A percentile compares a stretch with the other conserved stretches of the same genome.
Conservation (phyloP, 2,888 invertebrate species). For the Ctenicera cuprea region DNA sequence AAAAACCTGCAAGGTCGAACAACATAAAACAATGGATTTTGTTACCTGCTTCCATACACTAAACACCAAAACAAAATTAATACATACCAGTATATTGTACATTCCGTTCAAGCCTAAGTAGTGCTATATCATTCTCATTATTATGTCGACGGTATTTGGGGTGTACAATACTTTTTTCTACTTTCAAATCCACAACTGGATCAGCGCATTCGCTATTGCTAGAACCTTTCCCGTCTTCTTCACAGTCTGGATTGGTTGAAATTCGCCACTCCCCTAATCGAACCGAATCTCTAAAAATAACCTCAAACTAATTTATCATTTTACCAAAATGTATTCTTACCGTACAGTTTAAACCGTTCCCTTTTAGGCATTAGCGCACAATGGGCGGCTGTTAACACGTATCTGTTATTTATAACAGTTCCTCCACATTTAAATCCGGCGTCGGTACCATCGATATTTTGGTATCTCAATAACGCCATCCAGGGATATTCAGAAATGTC, state of each 20-base stretch:
- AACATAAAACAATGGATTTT: too few species aligned
- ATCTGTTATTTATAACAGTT: conserved; percentile 72
- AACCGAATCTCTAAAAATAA: conserved; percentile 73
- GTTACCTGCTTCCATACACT: too few species aligned
- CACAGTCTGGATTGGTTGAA: conserved; percentile 70
- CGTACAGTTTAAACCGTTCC: not conserved
- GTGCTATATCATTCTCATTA: conserved; percentile 61
- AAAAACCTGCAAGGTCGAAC: too few species aligned
- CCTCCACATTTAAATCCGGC: conserved; percentile 72
- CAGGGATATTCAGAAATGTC: not conserved
- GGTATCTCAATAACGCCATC: conserved; percentile 69
- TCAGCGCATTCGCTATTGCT: not conserved
- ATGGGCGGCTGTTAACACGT: conserved; percentile 53
- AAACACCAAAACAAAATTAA: too few species aligned
- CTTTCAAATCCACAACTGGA: not conserved
- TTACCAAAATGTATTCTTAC: not conserved
- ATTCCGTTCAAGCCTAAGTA: conserved; percentile 29
- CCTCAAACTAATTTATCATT: not conserved
- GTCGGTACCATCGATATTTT: conserved; percentile 48
- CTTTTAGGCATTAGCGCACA: conserved; percentile 30
- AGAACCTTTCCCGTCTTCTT: not conserved
- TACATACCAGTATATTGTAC: not conserved
- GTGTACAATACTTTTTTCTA: conserved; percentile 64
- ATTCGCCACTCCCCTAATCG: conserved; percentile 73
- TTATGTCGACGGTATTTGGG: conserved; percentile 61